Evolutionary conservation across 1,140 invertebrate genomes (phyloP).

Genomic region (Arion vulgaris): DNA sequence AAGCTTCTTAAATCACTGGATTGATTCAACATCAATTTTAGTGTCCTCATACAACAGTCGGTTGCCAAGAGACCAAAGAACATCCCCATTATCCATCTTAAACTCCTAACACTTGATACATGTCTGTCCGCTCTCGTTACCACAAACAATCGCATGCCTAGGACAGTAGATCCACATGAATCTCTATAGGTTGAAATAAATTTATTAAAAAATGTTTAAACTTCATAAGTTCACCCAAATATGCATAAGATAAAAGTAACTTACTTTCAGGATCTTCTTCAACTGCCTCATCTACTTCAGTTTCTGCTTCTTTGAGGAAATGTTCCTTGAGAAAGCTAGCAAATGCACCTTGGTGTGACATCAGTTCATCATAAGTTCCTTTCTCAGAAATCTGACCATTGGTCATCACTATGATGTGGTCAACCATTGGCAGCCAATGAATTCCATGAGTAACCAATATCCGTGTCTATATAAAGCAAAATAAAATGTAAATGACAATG

Average conservation of each 20-base stretch:
- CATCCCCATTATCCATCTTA: too few species aligned
- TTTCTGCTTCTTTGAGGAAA: constrained; percentile 40
- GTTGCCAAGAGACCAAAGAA: too few species aligned
- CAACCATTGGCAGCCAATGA: constrained; percentile 68
- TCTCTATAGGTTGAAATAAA: too few species aligned
- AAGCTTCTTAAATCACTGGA: too few species aligned
- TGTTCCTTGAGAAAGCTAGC: constrained; percentile 67
- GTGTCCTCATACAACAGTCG: too few species aligned
- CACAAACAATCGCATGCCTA: too few species aligned
- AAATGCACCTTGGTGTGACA: constrained; percentile 64
- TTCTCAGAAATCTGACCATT: constrained; percentile 64
- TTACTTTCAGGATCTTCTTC: constrained; percentile 58
- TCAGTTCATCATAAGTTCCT: constrained; percentile 67
- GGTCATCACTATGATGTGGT: constrained; percentile 66
- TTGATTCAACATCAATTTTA: too few species aligned
- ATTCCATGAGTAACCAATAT: constrained; percentile 71
- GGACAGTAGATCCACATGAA: too few species aligned
- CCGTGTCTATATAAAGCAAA: constrained; percentile 51
- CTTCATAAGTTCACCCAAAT: too few species aligned
- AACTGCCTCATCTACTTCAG: constrained; percentile 41
- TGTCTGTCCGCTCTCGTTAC: too few species aligned
- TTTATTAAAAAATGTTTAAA: too few species aligned
- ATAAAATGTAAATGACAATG: background rate
- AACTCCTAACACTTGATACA: too few species aligned
- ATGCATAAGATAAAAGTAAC: background rate